Base-by-base conservation (phyloP, 2,113 vertebrate species). In the Sylvia atricapilla region DNA sequence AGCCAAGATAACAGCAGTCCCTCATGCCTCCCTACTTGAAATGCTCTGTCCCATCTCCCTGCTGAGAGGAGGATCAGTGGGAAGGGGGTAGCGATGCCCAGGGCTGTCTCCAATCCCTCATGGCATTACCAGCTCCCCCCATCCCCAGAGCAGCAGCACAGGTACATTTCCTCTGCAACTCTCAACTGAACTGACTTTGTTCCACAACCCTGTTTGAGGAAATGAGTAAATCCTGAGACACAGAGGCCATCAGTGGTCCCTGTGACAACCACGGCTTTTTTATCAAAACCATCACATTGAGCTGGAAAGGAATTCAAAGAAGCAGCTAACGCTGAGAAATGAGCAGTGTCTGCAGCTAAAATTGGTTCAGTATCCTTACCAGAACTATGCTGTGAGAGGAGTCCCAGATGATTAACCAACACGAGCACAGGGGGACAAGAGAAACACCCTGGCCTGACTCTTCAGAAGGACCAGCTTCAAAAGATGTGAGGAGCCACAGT, bases 41-140 rank as follows among this genome's bases (percentile, higher is more conserved):
- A 79, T 1, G 24, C 43, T 75, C 50, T 43, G 39, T 52, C 19
- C 49, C 4, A 2, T 47, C 75, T 93, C 41, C 33, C 44, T 3
- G 7, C 14, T 2, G 3, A 63, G 39, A 87, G 4, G 3, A 28
- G 31, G 6, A 63, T 75, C 55, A 58, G 62, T 6, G 28, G 49
- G 55, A 73, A 80, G 17, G 1, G 5, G 19, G 30, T 1, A 58
- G 46, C 0, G 0, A 91, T 11, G 50, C 35, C 37, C 1, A 5
- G n/a, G 52, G 73, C 46, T 74, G n/a, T 18, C 41, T n/a, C 59
- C 31, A 49, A 53, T 10, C 7, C 0, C 20, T 41, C 28, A n/a
- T 0, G 1, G 72, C 44, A 58, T 52, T 4, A 1, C 14, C 50
- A 69, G 49, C 41, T 59, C 11, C n/a, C 6, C 8, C 18, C 37